phyloP scores from a whole-genome alignment of 2,113 vertebrate species.

The Menidia beryllina region DNA sequence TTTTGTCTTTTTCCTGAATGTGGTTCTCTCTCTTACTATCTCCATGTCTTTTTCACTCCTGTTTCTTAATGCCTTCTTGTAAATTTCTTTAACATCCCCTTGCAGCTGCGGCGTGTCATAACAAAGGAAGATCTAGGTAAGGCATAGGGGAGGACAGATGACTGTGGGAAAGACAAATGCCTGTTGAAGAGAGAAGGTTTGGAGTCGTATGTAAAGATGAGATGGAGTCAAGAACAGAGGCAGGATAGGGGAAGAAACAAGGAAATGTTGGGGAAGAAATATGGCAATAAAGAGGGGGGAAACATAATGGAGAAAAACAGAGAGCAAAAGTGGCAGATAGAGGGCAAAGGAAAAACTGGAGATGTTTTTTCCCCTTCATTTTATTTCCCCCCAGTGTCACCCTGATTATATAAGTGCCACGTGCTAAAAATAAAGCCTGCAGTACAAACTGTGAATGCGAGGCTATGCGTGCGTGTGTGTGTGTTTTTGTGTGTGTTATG shows the following conservation, averaged over 20 bases:
- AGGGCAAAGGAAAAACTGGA: slow-evolving; percentile 61
- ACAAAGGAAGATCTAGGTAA: slow-evolving; percentile 15
- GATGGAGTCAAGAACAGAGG: neutral
- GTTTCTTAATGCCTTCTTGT: neutral
- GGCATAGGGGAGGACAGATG: slow-evolving; percentile 19
- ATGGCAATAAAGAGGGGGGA: slow-evolving; percentile 16
- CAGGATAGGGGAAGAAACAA: slow-evolving; percentile 7
- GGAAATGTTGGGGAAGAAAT: slow-evolving; percentile 10
- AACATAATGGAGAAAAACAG: slow-evolving; percentile 23
- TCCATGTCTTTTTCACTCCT: neutral
- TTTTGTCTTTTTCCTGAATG: too few relatives aligned
- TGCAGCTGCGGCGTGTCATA: slow-evolving; percentile 31
- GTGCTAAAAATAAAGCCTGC: slow-evolving; percentile 85
- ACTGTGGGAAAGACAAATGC: slow-evolving; percentile 20
- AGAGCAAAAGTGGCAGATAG: slow-evolving; percentile 39
- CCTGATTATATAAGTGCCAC: slow-evolving; percentile 84
- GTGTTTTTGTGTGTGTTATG: too few relatives aligned
- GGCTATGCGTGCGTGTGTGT: slow-evolving; percentile 20
- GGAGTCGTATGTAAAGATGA: slow-evolving; percentile 42
- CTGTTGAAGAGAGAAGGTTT: slow-evolving; percentile 8
- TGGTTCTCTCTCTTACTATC: neutral
- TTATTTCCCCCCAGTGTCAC: slow-evolving; percentile 81
- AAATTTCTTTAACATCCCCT: neutral
- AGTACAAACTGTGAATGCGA: slow-evolving; percentile 70
- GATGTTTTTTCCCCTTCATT: slow-evolving; percentile 61